These are phyloP conservation scores for Neopipo cinnamomea DNA, from an alignment of 2,113 vertebrate species.

Conservation along the genomic window DNA sequence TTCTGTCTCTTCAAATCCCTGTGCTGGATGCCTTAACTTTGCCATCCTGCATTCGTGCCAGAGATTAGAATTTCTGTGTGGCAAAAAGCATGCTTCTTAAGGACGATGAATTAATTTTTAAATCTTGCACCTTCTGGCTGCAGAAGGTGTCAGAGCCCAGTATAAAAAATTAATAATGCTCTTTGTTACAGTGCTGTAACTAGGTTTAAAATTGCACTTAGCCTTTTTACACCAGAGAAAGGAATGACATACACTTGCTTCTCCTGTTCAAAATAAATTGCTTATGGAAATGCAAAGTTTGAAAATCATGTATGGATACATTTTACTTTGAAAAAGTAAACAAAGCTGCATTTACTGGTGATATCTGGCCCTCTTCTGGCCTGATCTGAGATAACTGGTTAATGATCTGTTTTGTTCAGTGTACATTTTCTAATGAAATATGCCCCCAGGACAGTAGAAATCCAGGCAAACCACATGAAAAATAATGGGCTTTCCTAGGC, in stretches of 20 bases:
- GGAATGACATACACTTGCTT: not conserved
- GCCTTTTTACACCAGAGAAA: not conserved
- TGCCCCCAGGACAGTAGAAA: not conserved
- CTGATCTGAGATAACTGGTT: not conserved
- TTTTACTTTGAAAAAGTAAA: not conserved
- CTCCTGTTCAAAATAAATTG: not conserved
- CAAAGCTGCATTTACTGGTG: not conserved
- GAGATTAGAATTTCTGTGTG: not conserved
- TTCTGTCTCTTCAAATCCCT: not conserved
- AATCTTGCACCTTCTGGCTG: not conserved
- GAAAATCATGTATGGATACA: fast-evolving
- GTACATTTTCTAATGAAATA: not conserved
- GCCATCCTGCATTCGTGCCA: not conserved
- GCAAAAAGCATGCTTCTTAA: not conserved
- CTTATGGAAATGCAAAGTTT: not conserved
- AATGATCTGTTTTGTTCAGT: not conserved
- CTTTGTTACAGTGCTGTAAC: not conserved
- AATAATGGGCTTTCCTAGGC: not conserved
- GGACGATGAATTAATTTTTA: fast-evolving
- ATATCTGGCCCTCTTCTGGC: slow-evolving; percentile 1
- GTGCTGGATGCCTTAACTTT: not conserved
- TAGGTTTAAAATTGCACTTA: not conserved
- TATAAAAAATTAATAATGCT: not conserved
- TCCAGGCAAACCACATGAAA: not conserved
- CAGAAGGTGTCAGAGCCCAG: not conserved